Evolutionary conservation across 2,888 invertebrate genomes (phyloP).

Genomic region (Sussaba pulchella): DNA sequence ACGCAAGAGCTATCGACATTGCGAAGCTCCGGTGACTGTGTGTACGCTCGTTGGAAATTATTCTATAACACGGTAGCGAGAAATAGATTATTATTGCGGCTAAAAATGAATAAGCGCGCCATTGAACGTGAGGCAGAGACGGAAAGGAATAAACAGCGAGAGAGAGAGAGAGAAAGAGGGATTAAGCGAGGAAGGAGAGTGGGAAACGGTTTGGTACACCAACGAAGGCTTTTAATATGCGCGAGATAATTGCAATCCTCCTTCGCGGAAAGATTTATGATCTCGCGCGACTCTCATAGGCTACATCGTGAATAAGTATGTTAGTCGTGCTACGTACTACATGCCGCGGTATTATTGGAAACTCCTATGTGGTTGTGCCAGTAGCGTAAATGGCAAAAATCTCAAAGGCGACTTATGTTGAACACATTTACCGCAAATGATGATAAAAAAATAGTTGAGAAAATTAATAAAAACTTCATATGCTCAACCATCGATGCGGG

Average conservation of each 20-base stretch:
- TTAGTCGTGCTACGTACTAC: conserved; percentile 69
- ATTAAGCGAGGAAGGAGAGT: conserved; percentile 51
- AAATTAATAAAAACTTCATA: too few species aligned
- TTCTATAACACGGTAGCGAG: conserved; percentile 40
- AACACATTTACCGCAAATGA: too few species aligned
- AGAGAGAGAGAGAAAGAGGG: conserved; percentile 24
- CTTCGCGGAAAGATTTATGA: conserved; percentile 79
- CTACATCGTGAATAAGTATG: conserved; percentile 77
- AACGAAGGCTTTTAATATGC: conserved; percentile 79
- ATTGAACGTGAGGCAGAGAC: background rate
- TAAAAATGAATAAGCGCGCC: conserved; percentile 46
- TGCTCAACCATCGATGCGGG: too few species aligned
- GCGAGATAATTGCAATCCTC: conserved; percentile 80
- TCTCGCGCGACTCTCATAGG: conserved; percentile 62
- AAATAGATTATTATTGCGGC: conserved; percentile 63
- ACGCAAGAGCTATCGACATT: conserved; percentile 39
- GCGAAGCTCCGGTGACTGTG: background rate
- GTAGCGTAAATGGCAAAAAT: conserved; percentile 22
- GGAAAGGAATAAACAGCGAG: conserved; percentile 1
- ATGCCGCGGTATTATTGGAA: conserved; percentile 40
- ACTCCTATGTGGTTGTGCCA: conserved; percentile 17
- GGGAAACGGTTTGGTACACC: conserved; percentile 69
- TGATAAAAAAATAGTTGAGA: too few species aligned
- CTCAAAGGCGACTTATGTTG: conserved; percentile 16
- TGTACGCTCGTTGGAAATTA: conserved; percentile 52